Percentiles rank a stretch among this genome's conserved stretches.
Evolutionary conservation across 2,888 invertebrate genomes (phyloP).

Genomic region (Syrphus vitripennis): DNA sequence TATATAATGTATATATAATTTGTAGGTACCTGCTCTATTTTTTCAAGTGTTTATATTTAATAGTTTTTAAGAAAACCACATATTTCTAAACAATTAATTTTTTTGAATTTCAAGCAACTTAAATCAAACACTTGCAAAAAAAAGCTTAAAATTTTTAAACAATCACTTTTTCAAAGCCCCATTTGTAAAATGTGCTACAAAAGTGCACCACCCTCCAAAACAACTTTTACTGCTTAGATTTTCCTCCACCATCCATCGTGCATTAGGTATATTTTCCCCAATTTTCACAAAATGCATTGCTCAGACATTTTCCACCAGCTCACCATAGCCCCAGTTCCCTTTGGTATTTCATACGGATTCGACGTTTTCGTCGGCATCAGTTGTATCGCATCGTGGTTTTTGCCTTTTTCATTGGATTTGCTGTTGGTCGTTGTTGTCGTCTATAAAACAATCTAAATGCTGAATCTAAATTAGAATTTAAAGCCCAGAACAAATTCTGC

Average conservation of each 20-base stretch:
- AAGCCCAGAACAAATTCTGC: constrained; percentile 59
- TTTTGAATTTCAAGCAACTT: too few relatives aligned
- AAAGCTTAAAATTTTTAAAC: not conserved
- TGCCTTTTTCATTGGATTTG: constrained; percentile 8
- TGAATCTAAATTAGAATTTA: constrained; percentile 13
- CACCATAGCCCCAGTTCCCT: constrained; percentile 44
- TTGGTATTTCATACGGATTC: constrained; percentile 47
- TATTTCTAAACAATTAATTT: too few relatives aligned
- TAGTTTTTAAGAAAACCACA: too few relatives aligned
- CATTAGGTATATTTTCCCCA: constrained; percentile 52
- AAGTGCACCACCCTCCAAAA: not conserved
- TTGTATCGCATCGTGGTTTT: constrained; percentile 25
- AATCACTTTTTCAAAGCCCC: not conserved
- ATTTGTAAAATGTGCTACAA: constrained; percentile 22
- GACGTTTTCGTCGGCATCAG: constrained; percentile 22
- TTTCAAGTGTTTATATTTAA: too few relatives aligned
- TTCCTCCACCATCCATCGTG: constrained; percentile 42
- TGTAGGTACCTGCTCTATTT: too few relatives aligned
- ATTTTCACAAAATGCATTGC: constrained; percentile 61
- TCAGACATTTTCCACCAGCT: constrained; percentile 47
- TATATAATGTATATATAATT: too few relatives aligned
- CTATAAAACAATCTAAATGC: constrained; percentile 22
- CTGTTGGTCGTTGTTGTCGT: constrained; percentile 11
- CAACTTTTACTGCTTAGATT: constrained; percentile 48
- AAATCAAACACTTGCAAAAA: too few relatives aligned